Percentiles rank a stretch among this genome's conserved stretches.
These are phyloP conservation scores for Neoascia interrupta DNA, from an alignment of 2,888 invertebrate species.

Conservation along the genomic window DNA sequence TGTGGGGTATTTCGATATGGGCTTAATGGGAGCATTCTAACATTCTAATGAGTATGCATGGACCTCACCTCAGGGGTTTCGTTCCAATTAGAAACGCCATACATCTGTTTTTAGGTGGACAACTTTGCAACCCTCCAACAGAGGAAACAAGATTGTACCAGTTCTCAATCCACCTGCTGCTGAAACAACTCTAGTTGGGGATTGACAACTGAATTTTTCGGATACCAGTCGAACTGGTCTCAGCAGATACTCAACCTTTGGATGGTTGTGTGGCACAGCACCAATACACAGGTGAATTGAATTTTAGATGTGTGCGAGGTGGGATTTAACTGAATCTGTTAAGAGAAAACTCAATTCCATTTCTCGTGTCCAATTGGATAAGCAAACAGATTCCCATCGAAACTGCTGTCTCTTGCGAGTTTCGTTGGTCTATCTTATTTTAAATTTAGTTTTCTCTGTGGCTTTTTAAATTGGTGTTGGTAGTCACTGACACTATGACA, in stretches of 20 bases:
- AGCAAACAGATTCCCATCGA: conserved; percentile 1
- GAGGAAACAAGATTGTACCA: conserved; percentile 1
- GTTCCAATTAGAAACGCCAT: too few relatives aligned
- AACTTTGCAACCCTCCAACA: conserved; percentile 4
- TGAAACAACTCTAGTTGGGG: conserved; percentile 25
- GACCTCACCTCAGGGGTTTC: neutral
- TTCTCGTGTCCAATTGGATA: conserved; percentile 34
- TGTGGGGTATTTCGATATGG: too few relatives aligned
- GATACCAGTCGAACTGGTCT: conserved; percentile 34
- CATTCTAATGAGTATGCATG: too few relatives aligned
- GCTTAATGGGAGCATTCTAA: neutral
- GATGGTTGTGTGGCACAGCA: too few relatives aligned
- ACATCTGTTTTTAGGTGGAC: too few relatives aligned
- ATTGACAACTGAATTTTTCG: conserved; percentile 22
- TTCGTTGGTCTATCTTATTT: conserved; percentile 6
- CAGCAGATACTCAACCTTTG: neutral
- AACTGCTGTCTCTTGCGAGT: too few relatives aligned
- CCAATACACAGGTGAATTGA: conserved; percentile 3
- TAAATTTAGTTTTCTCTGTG: conserved; percentile 19
- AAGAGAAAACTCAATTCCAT: conserved; percentile 42
- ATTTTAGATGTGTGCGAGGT: neutral
- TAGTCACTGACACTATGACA: conserved; percentile 44
- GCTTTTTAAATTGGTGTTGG: conserved; percentile 23
- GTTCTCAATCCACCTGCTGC: conserved; percentile 44
- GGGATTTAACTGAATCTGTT: conserved; percentile 4